Conservation (phyloP, 2,113 vertebrate species). For the Onychostruthus taczanowskii region DNA sequence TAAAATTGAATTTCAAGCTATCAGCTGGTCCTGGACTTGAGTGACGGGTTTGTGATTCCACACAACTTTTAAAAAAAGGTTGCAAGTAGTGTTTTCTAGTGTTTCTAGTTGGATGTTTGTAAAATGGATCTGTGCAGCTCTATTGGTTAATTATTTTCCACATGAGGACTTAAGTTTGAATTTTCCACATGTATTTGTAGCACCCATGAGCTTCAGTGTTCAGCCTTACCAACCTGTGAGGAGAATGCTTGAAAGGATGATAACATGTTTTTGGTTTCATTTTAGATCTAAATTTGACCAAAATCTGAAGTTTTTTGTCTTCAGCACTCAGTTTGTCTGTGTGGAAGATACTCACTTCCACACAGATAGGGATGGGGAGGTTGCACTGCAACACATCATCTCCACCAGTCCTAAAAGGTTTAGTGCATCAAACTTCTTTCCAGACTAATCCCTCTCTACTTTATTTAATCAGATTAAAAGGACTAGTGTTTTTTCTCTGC, state of each 20-base stretch:
- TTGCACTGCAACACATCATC: neutral
- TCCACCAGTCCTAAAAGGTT: neutral
- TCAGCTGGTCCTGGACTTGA: neutral
- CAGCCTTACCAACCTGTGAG: neutral
- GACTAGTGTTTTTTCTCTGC: neutral
- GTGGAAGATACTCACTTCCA: accelerated
- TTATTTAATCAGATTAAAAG: neutral
- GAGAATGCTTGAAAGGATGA: neutral
- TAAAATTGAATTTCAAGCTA: neutral
- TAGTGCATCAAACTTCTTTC: neutral
- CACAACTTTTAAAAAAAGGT: neutral
- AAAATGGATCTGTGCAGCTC: neutral
- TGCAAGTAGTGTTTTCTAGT: neutral
- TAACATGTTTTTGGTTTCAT: neutral
- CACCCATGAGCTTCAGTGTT: neutral
- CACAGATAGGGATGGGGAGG: neutral
- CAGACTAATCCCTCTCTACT: neutral
- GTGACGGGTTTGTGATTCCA: neutral
- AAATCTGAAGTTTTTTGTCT: neutral
- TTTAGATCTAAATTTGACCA: neutral
- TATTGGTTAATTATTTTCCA: neutral
- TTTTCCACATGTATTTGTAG: neutral
- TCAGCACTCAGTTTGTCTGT: neutral
- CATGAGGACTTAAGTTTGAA: neutral
- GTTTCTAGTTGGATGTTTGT: neutral